These are phyloP conservation scores for Sebastes minor DNA, from an alignment of 2,797 vertebrate genomes.

Conservation along the genomic window DNA sequence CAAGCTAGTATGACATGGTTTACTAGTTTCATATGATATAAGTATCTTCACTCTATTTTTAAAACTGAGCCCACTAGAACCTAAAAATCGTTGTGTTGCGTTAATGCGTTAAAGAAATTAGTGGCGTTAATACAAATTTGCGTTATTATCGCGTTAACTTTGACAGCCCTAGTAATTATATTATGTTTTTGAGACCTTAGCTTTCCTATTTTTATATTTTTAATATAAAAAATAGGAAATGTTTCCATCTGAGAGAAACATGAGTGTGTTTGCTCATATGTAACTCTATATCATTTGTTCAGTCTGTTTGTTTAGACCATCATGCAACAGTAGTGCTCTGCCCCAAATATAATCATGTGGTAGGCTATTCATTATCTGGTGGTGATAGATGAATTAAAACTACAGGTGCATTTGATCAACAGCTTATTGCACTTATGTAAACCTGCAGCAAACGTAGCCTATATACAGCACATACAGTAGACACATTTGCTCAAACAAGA, in stretches of 20 bases:
- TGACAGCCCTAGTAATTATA: not conserved
- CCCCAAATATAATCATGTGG: not conserved
- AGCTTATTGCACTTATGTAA: not conserved
- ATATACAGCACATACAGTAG: not conserved
- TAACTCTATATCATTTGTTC: not conserved
- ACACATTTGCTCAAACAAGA: not conserved
- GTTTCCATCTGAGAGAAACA: conserved; percentile 14
- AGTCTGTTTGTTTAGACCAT: conserved; percentile 10
- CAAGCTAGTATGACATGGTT: too few relatives aligned
- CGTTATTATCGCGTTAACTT: too few relatives aligned
- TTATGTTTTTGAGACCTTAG: not conserved
- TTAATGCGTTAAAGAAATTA: too few relatives aligned
- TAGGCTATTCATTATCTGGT: conserved; percentile 25
- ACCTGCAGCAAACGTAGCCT: not conserved
- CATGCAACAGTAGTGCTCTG: not conserved
- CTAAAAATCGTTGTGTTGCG: too few relatives aligned
- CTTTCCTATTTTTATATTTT: not conserved
- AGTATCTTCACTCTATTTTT: too few relatives aligned
- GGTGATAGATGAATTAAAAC: conserved; percentile 24
- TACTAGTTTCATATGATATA: too few relatives aligned
- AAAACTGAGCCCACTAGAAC: too few relatives aligned
- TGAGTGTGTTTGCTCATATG: conserved; percentile 12
- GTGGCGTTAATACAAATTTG: too few relatives aligned
- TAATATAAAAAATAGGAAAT: not conserved
- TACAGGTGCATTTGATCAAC: not conserved